Evolutionary conservation across 2,888 invertebrate species (phyloP).

Genomic region (Pristionchus exspectatus): DNA sequence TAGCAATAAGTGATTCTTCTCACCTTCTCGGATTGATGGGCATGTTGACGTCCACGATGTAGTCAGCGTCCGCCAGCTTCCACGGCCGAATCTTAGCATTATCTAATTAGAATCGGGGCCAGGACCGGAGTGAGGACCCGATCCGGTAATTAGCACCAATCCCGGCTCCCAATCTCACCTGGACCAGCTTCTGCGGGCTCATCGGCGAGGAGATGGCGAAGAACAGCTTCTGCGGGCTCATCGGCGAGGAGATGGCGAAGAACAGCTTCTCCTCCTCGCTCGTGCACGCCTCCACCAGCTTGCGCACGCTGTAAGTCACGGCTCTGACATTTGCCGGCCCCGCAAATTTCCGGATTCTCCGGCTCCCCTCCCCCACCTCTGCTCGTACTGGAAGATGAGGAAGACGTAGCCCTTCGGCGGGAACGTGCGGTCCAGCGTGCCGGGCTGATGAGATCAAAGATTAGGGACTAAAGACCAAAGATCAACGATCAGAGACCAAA

Average conservation of each 20-base stretch:
- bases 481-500: not conserved
- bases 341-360: not conserved
- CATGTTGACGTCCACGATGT: slow-evolving; percentile 89
- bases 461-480: not conserved
- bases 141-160: not conserved
- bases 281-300: slow-evolving; percentile 96
- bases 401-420: slow-evolving; percentile 81
- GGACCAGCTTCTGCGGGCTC: slow-evolving; percentile 93
- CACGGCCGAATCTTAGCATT: slow-evolving; percentile 76
- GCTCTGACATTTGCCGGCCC: not conserved
- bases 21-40: slow-evolving; percentile 92
- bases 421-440: not conserved
- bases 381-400: slow-evolving; percentile 89
- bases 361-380: slow-evolving; percentile 82
- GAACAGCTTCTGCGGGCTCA: slow-evolving; percentile 97
- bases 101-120: not conserved
- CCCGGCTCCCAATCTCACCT: not conserved
- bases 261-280: slow-evolving; percentile 98
- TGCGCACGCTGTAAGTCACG: slow-evolving; percentile 85
- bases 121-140: not conserved
- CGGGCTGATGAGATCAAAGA: not conserved
- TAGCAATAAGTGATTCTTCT: not conserved
- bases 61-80: slow-evolving; percentile 73
- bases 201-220: slow-evolving; percentile 98
- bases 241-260: slow-evolving; percentile 96